Conservation (phyloP, 1,140 invertebrate species). For the Cardiocondyla obscurior region DNA sequence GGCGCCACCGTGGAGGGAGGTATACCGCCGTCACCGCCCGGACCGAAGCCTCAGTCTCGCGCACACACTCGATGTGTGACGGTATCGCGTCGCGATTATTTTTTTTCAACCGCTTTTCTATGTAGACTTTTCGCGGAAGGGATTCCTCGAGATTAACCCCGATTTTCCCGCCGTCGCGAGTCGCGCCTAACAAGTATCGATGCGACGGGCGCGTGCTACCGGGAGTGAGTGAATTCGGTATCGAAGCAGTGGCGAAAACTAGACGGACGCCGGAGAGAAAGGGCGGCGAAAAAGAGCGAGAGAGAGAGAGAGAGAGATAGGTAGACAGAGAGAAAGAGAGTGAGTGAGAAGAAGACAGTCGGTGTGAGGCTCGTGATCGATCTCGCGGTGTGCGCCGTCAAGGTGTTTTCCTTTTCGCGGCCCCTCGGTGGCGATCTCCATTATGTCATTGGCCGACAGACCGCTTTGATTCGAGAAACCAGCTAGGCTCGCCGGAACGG, state of each 20-base stretch:
- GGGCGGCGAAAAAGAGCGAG: neutral
- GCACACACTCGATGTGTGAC: constrained; percentile 62
- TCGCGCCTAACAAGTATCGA: too few relatives aligned
- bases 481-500: constrained; percentile 18
- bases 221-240: constrained; percentile 23
- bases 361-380: constrained; percentile 65
- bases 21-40: too few relatives aligned
- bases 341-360: constrained; percentile 7
- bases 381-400: constrained; percentile 56
- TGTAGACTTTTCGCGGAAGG: constrained; percentile 50
- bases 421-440: constrained; percentile 41
- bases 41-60: constrained; percentile 75
- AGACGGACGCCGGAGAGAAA: constrained; percentile 1
- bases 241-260: neutral
- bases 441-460: constrained; percentile 61
- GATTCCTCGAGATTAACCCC: constrained; percentile 20
- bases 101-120: constrained; percentile 21
- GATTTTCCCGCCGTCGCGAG: neutral
- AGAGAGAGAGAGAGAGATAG: neutral
- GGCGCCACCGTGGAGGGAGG: too few relatives aligned
- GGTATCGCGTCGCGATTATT: constrained; percentile 36
- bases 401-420: constrained; percentile 56
- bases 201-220: neutral
- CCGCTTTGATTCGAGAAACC: constrained; percentile 62
- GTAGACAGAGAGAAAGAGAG: constrained; percentile 1